phyloP scores from a whole-genome alignment of 2,888 invertebrate genomes.

The Elegia similella region DNA sequence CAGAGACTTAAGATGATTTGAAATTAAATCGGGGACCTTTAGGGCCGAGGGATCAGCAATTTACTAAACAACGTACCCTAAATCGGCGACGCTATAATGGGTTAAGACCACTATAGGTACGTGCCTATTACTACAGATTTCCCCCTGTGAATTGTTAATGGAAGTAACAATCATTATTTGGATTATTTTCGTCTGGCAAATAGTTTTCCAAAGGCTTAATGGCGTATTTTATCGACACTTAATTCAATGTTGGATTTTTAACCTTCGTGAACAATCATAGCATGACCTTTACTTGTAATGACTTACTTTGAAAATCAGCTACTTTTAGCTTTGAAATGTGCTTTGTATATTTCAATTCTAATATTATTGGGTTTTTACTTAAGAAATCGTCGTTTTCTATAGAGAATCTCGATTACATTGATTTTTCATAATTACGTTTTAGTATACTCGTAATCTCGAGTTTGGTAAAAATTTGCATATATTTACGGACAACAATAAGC shows the following conservation, averaged over 20 bases:
- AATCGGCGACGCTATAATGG: constrained; percentile 26
- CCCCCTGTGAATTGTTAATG: constrained; percentile 17
- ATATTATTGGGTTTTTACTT: too few species aligned
- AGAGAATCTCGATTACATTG: too few species aligned
- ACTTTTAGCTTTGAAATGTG: too few species aligned
- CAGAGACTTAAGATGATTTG: constrained; percentile 15
- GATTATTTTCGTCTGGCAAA: neutral
- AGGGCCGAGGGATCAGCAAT: constrained; percentile 29
- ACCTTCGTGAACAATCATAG: neutral
- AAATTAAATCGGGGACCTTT: constrained; percentile 30
- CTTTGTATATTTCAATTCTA: too few species aligned
- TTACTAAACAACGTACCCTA: constrained; percentile 30
- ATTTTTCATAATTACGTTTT: too few species aligned
- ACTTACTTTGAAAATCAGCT: too few species aligned
- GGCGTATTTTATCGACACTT: neutral
- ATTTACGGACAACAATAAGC: too few species aligned
- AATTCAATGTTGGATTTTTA: neutral
- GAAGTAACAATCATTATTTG: constrained; percentile 12
- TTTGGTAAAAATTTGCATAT: too few species aligned
- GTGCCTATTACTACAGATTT: constrained; percentile 18
- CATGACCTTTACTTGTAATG: neutral
- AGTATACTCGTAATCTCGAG: too few species aligned
- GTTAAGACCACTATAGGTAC: constrained; percentile 16
- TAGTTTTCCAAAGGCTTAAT: neutral
- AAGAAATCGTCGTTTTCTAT: too few species aligned